Base-by-base conservation (phyloP, 2,113 vertebrate species). In the Aplodontia rufa region DNA sequence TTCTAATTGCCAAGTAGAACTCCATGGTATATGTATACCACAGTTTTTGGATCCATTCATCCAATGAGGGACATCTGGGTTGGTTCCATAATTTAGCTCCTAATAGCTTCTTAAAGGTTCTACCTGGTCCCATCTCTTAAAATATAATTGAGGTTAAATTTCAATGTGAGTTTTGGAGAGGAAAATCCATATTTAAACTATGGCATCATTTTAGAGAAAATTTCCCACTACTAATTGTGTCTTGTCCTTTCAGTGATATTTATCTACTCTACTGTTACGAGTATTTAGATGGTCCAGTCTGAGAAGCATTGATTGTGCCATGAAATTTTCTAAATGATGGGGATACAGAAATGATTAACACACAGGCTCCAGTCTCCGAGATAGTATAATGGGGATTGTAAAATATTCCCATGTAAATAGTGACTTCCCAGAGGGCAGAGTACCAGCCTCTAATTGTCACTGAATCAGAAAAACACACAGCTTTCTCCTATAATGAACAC, bases 341-440 rank as follows among this genome's bases (percentile, higher is more conserved):
- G 47, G n/a, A 62, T 93, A 92, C 45, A 71, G 85, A 82, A 32
- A 76, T 94, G 51, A 72, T 20, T 91, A 84, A 96, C 87, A 88
- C 22, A 47, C 9, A 80, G 49, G 32, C 26, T 13, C 51, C 45
- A 13, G 40, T 68, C 37, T 88, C 55, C n/a, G 85, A 32, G 26
- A 84, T 84, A 71, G 91, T 95, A 35, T 26, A 84, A 91, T 75
- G 26, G 71, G 26, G 71, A 13, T 32, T n/a, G 13, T 66, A 93
- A 88, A 97, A 91, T 47, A 88, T 83, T 60, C n/a, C 20, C n/a
- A 93, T 84, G 71, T 69, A 81, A 79, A 64, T 72, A 85, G 0
- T 75, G 81, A 91, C 22, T n/a, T 81, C 66, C 35, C n/a, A 60
- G 68, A 91, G 32, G n/a, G 17, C 35, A 75, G 55, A 6, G 40